Percentiles rank a stretch among this genome's conserved stretches.
Conservation (phyloP, 1,140 invertebrate genomes). For the Tetragonula clypearis region DNA sequence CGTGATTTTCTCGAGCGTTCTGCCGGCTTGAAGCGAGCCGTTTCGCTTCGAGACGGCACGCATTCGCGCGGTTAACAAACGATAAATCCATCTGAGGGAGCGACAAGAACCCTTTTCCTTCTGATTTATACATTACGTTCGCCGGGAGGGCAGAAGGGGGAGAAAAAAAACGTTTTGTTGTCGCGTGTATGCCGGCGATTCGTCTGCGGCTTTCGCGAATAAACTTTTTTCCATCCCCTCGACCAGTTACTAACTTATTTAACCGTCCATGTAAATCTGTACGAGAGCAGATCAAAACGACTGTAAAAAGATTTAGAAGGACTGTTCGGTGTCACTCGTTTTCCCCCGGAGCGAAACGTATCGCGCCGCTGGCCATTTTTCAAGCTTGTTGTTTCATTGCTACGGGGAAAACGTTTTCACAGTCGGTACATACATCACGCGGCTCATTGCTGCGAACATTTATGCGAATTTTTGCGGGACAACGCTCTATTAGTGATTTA, state of each 20-base stretch:
- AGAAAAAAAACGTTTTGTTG: neutral
- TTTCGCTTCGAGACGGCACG: neutral
- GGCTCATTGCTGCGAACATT: too few species aligned
- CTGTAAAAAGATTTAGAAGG: neutral
- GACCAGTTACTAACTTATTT: neutral
- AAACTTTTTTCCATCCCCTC: neutral
- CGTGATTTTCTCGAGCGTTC: too few species aligned
- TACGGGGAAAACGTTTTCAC: neutral
- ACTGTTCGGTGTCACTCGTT: neutral
- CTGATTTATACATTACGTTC: conserved; percentile 2
- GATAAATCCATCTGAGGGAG: neutral
- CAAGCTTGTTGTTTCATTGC: neutral
- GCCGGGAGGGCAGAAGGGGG: too few species aligned
- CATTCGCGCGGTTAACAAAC: too few species aligned
- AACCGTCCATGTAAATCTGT: neutral
- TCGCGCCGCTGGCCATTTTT: neutral
- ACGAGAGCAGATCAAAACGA: neutral
- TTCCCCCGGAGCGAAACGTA: neutral
- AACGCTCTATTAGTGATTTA: too few species aligned
- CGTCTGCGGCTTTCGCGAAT: conserved; percentile 8
- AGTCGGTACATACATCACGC: too few species aligned
- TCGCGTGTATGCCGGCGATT: conserved; percentile 1
- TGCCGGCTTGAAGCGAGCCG: neutral
- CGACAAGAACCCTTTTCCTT: neutral
- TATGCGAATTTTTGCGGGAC: too few species aligned